Base-by-base conservation (phyloP, 2,797 vertebrate genomes). In the Ptychadena robeensis region DNA sequence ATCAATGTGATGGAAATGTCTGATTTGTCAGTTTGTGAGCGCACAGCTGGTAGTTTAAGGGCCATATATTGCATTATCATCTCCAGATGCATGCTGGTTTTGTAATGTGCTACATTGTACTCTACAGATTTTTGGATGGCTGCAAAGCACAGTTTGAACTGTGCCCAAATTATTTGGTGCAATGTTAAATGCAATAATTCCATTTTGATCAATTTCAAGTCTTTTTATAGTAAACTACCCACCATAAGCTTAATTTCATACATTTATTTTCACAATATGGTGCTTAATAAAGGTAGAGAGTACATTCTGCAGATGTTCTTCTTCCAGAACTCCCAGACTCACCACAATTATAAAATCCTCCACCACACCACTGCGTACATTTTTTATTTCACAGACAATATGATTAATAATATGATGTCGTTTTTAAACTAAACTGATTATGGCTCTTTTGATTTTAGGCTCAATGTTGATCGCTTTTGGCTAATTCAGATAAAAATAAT, bases 11-110 rank as follows among this genome's bases (percentile, higher is more conserved):
- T 27, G 35, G 67, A 14, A 78, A 44, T 66, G 72, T 0, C 63
- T 81, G 82, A 80, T 37, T 63, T 82, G 73, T 68, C 65, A 70
- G 80, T 59, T 34, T 59, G 53, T 67, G 64, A 61, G 34, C 28
- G 25, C 72, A 57, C 65, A 82, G 80, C 65, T 32, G 73, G 31
- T 38, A 67, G 30, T 35, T 57, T 73, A 40, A 31, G 9, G 71
- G 78, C 6, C 14, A 70, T 70, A 63, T 79, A 61, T 40, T 71
- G 66, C 59, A 71, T 63, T 72, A 64, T 80, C 28, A 80, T 73
- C 57, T 65, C 22, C 40, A 63, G 63, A 15, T 61, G 34, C 48
- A 70, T 63, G 66, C 64, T 82, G 63, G 11, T 22, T 9, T 35
- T 3, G 15, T 68, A 69, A 82, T 82, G 22, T 61, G 25, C 32